phyloP scores from a whole-genome alignment of 1,140 invertebrate genomes.

The Limonius californicus region DNA sequence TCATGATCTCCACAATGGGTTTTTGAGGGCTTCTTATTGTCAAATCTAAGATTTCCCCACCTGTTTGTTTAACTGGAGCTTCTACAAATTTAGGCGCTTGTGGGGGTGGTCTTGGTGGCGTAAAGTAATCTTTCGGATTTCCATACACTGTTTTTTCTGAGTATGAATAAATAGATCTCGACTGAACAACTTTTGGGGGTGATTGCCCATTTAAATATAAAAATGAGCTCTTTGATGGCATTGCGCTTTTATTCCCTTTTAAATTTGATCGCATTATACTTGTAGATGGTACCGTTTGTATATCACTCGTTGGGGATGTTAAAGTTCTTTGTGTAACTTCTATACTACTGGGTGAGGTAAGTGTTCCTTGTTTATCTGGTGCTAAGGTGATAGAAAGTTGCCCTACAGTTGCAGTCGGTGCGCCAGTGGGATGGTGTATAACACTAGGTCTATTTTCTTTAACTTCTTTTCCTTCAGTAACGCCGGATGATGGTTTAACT shows the following conservation, averaged over 20 bases:
- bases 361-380: neutral
- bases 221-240: neutral
- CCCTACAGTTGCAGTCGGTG: neutral
- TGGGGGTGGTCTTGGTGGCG: slow-evolving; percentile 42
- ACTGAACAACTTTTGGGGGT: slow-evolving; percentile 61
- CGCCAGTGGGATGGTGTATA: slow-evolving; percentile 35
- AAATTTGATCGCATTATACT: slow-evolving; percentile 25
- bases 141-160: slow-evolving; percentile 64
- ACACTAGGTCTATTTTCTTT: slow-evolving; percentile 42
- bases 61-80: slow-evolving; percentile 44
- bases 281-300: neutral
- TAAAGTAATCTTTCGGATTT: slow-evolving; percentile 63
- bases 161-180: slow-evolving; percentile 58
- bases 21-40: slow-evolving; percentile 48
- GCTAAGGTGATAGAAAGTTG: slow-evolving; percentile 4
- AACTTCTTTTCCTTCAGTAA: slow-evolving; percentile 41
- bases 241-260: neutral
- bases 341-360: neutral
- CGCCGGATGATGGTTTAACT: slow-evolving; percentile 44
- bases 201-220: slow-evolving; percentile 30
- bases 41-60: slow-evolving; percentile 52
- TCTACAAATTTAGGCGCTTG: slow-evolving; percentile 45
- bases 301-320: neutral
- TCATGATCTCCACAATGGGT: slow-evolving; percentile 51
- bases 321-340: neutral